Evolutionary conservation across 1,140 invertebrate genomes (phyloP), one percentile per base, ranked within the genome.

Genomic region (Macrobrachium nipponense): DNA sequence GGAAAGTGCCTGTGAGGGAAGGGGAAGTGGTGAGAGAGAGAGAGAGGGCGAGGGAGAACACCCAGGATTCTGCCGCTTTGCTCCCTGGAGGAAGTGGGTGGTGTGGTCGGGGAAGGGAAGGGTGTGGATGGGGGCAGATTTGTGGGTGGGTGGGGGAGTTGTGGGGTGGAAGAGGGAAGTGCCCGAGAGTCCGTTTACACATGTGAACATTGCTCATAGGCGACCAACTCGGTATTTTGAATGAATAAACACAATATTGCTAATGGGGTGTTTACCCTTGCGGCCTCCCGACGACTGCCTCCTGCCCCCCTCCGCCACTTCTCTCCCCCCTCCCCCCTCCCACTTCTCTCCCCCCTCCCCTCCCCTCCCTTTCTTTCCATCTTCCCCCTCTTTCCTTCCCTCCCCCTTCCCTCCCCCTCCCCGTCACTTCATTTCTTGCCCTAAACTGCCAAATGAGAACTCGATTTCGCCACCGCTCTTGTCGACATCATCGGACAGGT

Each of bases 181-280:
- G 23, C 14, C 27, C 27, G 75, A 27, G 51, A 78, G 82, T 68
- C 44, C 20, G 61, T 76, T 79, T 85, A 85, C 85, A 87, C 79
- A 82, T 87, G 85, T 87, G 79, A 87, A 87, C 85, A 87, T 75
- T 62, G 58, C 79, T 76, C 80, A 76, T 59, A 70, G 60, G 61
- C 58, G 68, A 61, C 64, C 79, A 60, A 76, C 51, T 78, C 64
- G 60, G 70, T 72, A 68, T 80, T 80, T 87, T 82, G 80, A 82
- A 83, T 83, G 87, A 88, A 88, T 88, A 84, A 88, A 88, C 87
- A 88, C 87, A 88, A 88, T 88, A 88, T 88, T 80, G 36, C 82
- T 88, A 88, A 88, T 88, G 87, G 87, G 87, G 87, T 88, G 82
- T 88, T 88, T 88, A 80, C 87, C 75, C 60, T 80, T 76, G 60